Evolutionary conservation across 1,140 invertebrate genomes (phyloP), one percentile per base, ranked within the genome.

Genomic region (Euwallacea similis): DNA sequence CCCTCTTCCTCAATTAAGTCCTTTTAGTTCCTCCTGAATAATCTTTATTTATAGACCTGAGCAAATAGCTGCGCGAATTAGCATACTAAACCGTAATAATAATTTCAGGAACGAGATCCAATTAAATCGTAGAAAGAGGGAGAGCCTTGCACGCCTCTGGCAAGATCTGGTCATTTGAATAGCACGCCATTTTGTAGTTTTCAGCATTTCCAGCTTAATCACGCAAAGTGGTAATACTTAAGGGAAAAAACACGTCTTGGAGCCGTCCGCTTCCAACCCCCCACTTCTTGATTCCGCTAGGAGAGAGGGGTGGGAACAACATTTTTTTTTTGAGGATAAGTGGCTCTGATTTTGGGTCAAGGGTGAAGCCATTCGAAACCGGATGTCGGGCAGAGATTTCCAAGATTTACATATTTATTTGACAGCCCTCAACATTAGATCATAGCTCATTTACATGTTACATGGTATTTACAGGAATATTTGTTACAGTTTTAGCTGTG

Each of bases 151-250:
- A 66, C 71, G 65, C 65, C 65, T 13, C 43, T 72, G 65, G 11
- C 4, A 7, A 46, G 15, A 13, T 61, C 50, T 68, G 71, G 71
- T 66, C 69, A 71, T 71, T 71, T 58, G 16, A 66, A 58, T 59
- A 43, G 71, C 74, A 75, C 74, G 74, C 74, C 71, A 75, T 75
- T 75, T 73, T 70, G 54, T 66, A 73, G 62, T 72, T 71, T 71
- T 43, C 63, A 67, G 43, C 65, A 47, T 67, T 65, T 71, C 42
- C 63, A 71, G n/a, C 66, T 33, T 65, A 67, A 73, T 66, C 74
- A 75, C 74, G 74, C 74, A 67, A 75, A 75, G 65, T 64, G 69
- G 69, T 63, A 67, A 67, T 72, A 72, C 47, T 72, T 62, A 66
- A 46, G 44, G 54, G 41, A 65, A 71, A 71, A 75, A 73, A 43